A percentile compares a stretch with the other conserved stretches of the same genome.
These are phyloP conservation scores for Atractosteus spatula DNA, from an alignment of 2,113 vertebrate species.

Conservation along the genomic window DNA sequence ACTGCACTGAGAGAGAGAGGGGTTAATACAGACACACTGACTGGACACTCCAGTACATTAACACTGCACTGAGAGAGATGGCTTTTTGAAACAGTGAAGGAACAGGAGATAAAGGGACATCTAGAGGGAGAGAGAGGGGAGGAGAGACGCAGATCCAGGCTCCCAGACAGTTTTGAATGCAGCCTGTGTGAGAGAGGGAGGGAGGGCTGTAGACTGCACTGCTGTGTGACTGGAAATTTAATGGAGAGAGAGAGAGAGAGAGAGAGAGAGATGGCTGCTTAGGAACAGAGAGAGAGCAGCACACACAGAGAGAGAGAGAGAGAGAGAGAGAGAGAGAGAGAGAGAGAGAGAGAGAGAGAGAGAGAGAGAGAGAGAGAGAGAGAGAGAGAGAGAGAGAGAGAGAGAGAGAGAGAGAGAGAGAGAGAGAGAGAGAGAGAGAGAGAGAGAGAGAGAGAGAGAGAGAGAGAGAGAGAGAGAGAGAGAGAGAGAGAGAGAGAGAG, in stretches of 20 bases:
- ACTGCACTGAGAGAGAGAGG: too few species aligned
- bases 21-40: too few species aligned
- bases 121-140: too few species aligned
- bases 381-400: slow-evolving; percentile 5
- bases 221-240: slow-evolving; percentile 85
- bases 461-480: too few species aligned
- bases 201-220: slow-evolving; percentile 79
- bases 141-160: background rate
- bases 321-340: slow-evolving; percentile 27
- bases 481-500: too few species aligned
- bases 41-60: too few species aligned
- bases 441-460: slow-evolving; percentile 5
- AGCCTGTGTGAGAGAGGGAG: slow-evolving; percentile 26
- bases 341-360: slow-evolving; percentile 30
- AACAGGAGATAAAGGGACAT: too few species aligned
- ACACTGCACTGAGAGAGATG: too few species aligned
- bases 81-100: too few species aligned
- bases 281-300: slow-evolving; percentile 35
- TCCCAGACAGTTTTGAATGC: too few species aligned
- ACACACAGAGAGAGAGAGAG: slow-evolving; percentile 27
- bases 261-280: slow-evolving; percentile 32
- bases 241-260: slow-evolving; percentile 56
- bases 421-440: background rate
- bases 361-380: slow-evolving; percentile 7
- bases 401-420: background rate